Base-by-base conservation (phyloP, 2,797 vertebrate genomes). In the Meriones psammophilus region DNA sequence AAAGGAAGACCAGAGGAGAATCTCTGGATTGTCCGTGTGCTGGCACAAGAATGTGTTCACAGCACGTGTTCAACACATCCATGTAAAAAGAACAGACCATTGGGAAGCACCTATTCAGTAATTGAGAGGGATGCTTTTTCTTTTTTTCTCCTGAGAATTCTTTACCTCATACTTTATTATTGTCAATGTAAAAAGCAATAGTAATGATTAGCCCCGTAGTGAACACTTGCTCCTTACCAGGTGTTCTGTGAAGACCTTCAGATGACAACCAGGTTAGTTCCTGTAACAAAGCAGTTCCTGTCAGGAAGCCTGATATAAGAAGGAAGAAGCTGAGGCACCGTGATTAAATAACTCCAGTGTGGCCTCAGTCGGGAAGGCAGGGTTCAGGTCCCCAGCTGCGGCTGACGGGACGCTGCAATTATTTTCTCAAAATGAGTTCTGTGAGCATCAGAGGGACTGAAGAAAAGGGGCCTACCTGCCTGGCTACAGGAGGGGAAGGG, bases 111-210 rank as follows among this genome's bases (percentile, higher is more conserved):
- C 42, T 8, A 36, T 14, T 42, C 79, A 62, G 18, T 24, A 86
- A 30, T 66, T 76, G n/a, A 84, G 36, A 10, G 56, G 36, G 12
- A 50, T 8, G 15, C 1, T 68, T 62, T 79, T 92, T 50, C 77
- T 26, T 87, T 50, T 28, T 28, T 5, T 0, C 26, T 9, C 39
- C n/a, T 2, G 36, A 26, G 3, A 42, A 89, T 68, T 74, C 83
- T 77, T 91, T 91, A 76, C 46, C 28, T 73, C 91, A 22, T 4
- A 28, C 24, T 73, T 69, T 66, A 80, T 92, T 89, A 87, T 92
- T 92, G 87, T 89, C 36, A 94, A 92, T 74, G 74, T 33, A 50
- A 93, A 68, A 95, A 54, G 68, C 87, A 77, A 33, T 22, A 58
- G 39, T 42, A 54, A 69, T 30, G 33, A 66, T 22, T 93, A 83